Evolutionary conservation across 1,140 invertebrate genomes (phyloP).

Genomic region (Lasioglossum albipes): DNA sequence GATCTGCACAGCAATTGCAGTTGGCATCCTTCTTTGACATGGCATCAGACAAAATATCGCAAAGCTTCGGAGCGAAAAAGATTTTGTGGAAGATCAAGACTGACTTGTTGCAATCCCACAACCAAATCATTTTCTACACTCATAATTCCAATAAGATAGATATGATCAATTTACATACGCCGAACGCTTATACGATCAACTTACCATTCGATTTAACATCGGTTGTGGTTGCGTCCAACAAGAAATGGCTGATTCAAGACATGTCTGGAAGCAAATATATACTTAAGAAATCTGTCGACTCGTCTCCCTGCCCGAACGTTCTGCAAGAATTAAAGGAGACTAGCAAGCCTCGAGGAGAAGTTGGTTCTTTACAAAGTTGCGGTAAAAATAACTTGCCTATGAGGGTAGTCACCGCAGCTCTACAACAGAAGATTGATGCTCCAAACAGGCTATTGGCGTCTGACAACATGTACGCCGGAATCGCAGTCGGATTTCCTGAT

Average conservation of each 20-base stretch:
- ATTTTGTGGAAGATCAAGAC: slow-evolving; percentile 69
- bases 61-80: slow-evolving; percentile 61
- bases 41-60: slow-evolving; percentile 70
- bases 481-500: slow-evolving; percentile 82
- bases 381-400: slow-evolving; percentile 46
- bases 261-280: slow-evolving; percentile 67
- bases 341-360: slow-evolving; percentile 17
- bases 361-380: slow-evolving; percentile 62
- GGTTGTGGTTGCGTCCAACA: slow-evolving; percentile 66
- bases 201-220: slow-evolving; percentile 75
- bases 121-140: slow-evolving; percentile 70
- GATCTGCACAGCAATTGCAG: slow-evolving; percentile 65
- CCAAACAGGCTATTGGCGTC: slow-evolving; percentile 80
- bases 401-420: slow-evolving; percentile 60
- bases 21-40: slow-evolving; percentile 70
- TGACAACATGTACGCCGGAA: slow-evolving; percentile 76
- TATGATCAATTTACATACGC: slow-evolving; percentile 72
- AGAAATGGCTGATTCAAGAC: slow-evolving; percentile 76
- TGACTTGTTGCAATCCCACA: slow-evolving; percentile 65
- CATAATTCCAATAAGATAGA: slow-evolving; percentile 71
- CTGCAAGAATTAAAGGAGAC: slow-evolving; percentile 72
- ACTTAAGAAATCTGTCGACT: slow-evolving; percentile 64
- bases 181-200: slow-evolving; percentile 69
- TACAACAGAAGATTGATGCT: slow-evolving; percentile 76
- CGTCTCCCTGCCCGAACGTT: slow-evolving; percentile 69